Evolutionary conservation across 2,797 vertebrate species (phyloP), one percentile per base, ranked within the genome.

Genomic region (Artibeus jamaicensis): DNA sequence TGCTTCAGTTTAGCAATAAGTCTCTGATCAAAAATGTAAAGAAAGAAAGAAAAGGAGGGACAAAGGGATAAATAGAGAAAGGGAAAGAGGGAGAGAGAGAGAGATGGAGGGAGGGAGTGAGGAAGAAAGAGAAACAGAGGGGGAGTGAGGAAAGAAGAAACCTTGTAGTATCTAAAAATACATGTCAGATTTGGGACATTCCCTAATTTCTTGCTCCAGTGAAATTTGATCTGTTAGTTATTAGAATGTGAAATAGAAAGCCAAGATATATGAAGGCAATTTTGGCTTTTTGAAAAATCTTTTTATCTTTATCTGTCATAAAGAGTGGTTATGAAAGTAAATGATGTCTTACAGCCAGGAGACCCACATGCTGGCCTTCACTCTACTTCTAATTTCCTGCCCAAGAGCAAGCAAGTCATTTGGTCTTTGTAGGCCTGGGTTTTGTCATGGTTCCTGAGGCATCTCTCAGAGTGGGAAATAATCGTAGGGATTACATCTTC

Each of bases 231-330:
- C 55, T 81, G 24, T 86, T 59, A 77, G 55, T 93, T 76, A 86
- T 90, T 44, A 96, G 65, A 93, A 91, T 88, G 37, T 87, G 10
- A 87, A 93, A 83, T 37, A 79, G 4, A 87, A 97, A 88, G 70
- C 37, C 44, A 94, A 84, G 15, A 81, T 48, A 76, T 0, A 76
- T 71, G 91, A 90, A 90, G 50, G 5, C 2, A 82, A 74, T 67
- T 86, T 57, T 21, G 4, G 59, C 48, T 84, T 74, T 96, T 34
- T 55, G 11, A 77, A 94, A 93, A 87, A 62, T 29, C 14, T 22
- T 85, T 92, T 82, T 57, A 74, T 85, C 67, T 95, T 87, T 84
- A 84, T 6, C 24, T 92, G 26, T 79, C 84, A 95, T 16, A 73
- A n/a, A 95, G 24, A 91, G 26, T 34, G 15, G 22, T 39, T 93